Percentiles rank a stretch among this genome's conserved stretches.
Conservation (phyloP, 2,113 vertebrate species). For the Dasyurus viverrinus region DNA sequence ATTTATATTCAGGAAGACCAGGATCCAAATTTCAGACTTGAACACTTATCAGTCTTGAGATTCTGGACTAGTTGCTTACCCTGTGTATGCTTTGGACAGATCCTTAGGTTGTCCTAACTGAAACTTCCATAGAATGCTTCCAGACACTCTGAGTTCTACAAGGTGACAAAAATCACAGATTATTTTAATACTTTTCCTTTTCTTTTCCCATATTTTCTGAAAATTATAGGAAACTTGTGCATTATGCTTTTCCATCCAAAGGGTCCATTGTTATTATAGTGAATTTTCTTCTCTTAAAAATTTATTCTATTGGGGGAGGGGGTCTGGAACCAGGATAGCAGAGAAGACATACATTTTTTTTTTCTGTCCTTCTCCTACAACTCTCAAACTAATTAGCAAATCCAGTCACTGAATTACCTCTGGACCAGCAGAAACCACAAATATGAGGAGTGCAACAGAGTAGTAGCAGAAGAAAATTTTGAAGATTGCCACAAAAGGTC, state of each 20-base stretch:
- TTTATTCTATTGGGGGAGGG: too few relatives aligned
- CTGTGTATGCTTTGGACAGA: not conserved
- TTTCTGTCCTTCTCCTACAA: too few relatives aligned
- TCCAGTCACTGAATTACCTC: too few relatives aligned
- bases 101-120: not conserved
- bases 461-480: too few relatives aligned
- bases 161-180: not conserved
- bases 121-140: not conserved
- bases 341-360: too few relatives aligned
- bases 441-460: too few relatives aligned
- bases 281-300: not conserved
- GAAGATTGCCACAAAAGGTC: too few relatives aligned
- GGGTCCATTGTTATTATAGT: not conserved
- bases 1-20: not conserved
- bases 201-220: not conserved
- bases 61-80: not conserved
- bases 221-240: not conserved
- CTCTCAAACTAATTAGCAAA: too few relatives aligned
- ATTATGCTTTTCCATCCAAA: not conserved
- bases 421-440: too few relatives aligned
- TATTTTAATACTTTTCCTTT: not conserved
- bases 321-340: too few relatives aligned
- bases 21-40: not conserved
- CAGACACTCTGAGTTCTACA: not conserved
- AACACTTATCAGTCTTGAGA: not conserved